These are phyloP conservation scores for Picathartes gymnocephalus DNA, from an alignment of 2,113 vertebrate genomes.

Conservation along the genomic window DNA sequence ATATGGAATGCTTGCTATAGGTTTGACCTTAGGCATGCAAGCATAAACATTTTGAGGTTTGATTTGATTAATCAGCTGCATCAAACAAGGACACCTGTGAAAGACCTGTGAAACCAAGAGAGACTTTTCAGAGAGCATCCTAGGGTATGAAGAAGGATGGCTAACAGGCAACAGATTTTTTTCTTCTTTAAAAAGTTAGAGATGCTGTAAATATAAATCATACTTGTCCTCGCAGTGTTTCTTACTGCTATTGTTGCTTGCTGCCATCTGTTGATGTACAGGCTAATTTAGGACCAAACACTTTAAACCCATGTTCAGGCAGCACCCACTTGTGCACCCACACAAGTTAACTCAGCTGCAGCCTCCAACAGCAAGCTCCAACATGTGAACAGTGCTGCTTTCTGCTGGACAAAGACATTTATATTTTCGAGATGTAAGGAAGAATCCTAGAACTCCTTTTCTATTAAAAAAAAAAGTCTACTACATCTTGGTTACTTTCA, in stretches of 20 bases:
- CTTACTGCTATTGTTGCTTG: background rate
- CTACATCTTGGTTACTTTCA: background rate
- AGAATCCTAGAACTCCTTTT: background rate
- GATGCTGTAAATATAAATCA: background rate
- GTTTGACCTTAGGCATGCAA: background rate
- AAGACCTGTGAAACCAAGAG: background rate
- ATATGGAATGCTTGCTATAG: background rate
- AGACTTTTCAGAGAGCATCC: background rate
- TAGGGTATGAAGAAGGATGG: background rate
- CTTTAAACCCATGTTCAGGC: background rate
- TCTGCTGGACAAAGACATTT: background rate
- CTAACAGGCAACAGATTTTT: background rate
- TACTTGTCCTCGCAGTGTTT: background rate
- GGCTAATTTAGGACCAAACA: background rate
- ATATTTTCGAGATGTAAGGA: background rate
- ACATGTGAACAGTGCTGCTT: background rate
- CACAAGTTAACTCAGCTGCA: background rate
- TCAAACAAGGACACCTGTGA: background rate
- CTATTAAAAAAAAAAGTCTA: background rate
- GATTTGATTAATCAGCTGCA: background rate
- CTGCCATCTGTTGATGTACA: background rate
- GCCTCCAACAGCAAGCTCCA: background rate
- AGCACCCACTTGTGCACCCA: background rate
- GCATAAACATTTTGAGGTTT: background rate
- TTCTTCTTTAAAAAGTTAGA: background rate